Evolutionary conservation across 64 coral and sea anemone species (phyloP).

Genomic region (Catalaphyllia jardinei): DNA sequence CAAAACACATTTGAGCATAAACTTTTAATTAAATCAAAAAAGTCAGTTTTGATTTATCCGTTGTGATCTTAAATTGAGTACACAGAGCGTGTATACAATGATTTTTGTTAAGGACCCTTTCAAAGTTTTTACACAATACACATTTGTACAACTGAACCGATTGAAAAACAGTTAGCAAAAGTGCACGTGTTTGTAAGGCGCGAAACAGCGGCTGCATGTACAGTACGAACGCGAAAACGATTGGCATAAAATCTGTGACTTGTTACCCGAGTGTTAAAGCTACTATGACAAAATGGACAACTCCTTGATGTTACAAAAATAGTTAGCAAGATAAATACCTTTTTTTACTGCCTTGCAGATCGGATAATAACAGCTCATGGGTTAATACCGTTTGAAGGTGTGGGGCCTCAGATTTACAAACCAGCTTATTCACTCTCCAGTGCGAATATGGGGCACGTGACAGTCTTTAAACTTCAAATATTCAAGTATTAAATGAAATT

Average conservation of each 20-base stretch:
- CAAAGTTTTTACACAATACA: neutral
- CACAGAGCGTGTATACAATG: neutral
- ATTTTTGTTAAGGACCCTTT: neutral
- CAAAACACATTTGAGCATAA: neutral
- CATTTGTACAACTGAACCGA: conserved; percentile 8
- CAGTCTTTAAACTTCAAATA: neutral
- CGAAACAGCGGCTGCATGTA: neutral
- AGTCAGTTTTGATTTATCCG: neutral
- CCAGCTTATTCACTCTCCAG: neutral
- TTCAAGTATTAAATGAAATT: neutral
- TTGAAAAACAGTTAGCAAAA: neutral
- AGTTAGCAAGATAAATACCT: neutral
- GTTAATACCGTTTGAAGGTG: neutral
- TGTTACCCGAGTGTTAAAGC: no score
- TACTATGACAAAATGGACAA: no score
- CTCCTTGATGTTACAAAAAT: no score
- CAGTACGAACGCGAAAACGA: neutral
- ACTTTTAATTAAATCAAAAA: conserved; percentile 31
- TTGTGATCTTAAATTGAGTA: neutral
- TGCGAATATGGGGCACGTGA: neutral
- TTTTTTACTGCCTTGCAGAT: neutral
- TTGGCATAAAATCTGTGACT: neutral
- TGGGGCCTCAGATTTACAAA: neutral
- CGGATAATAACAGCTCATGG: neutral
- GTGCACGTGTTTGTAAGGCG: neutral